Conservation (phyloP, 2,797 vertebrate species). For the Sebastes paucispinis region DNA sequence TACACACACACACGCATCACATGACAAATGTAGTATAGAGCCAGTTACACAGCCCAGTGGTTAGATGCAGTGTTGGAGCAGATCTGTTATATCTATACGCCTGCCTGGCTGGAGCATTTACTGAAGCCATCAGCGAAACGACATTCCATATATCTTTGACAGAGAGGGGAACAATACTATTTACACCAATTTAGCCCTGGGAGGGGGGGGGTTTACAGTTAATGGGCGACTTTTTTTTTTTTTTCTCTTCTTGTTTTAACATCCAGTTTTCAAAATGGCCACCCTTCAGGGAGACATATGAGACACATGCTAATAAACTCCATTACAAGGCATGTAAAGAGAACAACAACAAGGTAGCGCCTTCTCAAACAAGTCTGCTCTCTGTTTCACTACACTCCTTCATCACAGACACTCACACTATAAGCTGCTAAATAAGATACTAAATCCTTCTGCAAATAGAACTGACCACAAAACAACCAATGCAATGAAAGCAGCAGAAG, state of each 20-base stretch:
- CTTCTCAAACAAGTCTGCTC: slow-evolving; percentile 43
- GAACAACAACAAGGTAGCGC: slow-evolving; percentile 14
- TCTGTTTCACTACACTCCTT: slow-evolving; percentile 13
- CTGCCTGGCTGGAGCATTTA: slow-evolving; percentile 70
- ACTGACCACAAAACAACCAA: background rate
- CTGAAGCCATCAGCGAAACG: slow-evolving; percentile 72
- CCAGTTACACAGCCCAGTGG: slow-evolving; percentile 75
- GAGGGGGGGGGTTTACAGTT: slow-evolving; percentile 49
- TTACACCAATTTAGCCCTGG: slow-evolving; percentile 71
- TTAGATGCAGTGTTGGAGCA: slow-evolving; percentile 64
- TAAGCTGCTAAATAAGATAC: slow-evolving; percentile 41
- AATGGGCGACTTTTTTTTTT: slow-evolving; percentile 51
- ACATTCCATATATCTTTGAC: slow-evolving; percentile 75
- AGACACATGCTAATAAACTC: slow-evolving; percentile 73
- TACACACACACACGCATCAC: background rate
- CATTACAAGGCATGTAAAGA: slow-evolving; percentile 58
- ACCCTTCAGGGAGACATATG: slow-evolving; percentile 67
- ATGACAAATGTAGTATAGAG: slow-evolving; percentile 67
- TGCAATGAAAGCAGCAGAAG: background rate
- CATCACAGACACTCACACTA: slow-evolving; percentile 4
- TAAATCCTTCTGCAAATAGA: slow-evolving; percentile 42
- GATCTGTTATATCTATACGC: slow-evolving; percentile 72
- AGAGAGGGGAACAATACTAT: slow-evolving; percentile 73
- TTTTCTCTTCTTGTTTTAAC: slow-evolving; percentile 54
- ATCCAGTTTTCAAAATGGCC: slow-evolving; percentile 66